These are phyloP conservation scores for Drosophila parabipectinata DNA, from an alignment of 1,140 invertebrate species.

Conservation along the genomic window DNA sequence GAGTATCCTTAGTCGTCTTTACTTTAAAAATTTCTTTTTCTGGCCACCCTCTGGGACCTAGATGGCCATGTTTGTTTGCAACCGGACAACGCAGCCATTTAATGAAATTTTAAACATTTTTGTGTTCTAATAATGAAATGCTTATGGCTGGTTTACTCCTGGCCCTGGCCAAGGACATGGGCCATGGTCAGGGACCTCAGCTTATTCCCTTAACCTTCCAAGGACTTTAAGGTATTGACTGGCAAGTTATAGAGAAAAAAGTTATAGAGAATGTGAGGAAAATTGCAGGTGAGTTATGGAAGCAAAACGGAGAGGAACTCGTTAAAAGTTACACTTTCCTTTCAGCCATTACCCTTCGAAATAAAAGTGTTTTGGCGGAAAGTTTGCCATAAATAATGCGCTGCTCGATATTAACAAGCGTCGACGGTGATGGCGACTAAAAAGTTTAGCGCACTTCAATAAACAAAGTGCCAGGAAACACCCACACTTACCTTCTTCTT, in stretches of 20 bases:
- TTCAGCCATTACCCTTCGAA: constrained; percentile 22
- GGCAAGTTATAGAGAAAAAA: not conserved
- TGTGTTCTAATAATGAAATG: constrained; percentile 78
- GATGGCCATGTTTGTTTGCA: constrained; percentile 36
- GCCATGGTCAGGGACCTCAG: not conserved
- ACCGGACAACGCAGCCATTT: constrained; percentile 62
- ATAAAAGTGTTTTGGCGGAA: constrained; percentile 60
- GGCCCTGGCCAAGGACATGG: constrained; percentile 1
- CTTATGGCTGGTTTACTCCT: constrained; percentile 49
- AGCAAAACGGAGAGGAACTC: constrained; percentile 49
- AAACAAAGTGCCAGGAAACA: constrained; percentile 62
- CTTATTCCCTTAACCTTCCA: not conserved
- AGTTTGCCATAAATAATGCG: constrained; percentile 78
- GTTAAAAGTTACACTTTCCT: constrained; percentile 64
- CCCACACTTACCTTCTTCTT: not conserved
- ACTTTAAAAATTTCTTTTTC: not conserved
- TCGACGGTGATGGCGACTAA: constrained; percentile 43
- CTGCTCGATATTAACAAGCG: constrained; percentile 78
- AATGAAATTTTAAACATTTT: constrained; percentile 80
- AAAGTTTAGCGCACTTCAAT: constrained; percentile 71
- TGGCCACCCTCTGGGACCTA: constrained; percentile 11
- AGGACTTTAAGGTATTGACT: constrained; percentile 33
- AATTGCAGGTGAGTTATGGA: constrained; percentile 36
- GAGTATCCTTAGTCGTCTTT: not conserved
- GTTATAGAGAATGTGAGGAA: constrained; percentile 10